Percentiles rank a stretch among this genome's conserved stretches.
Conservation (phyloP, 2,113 vertebrate genomes). For the Sorex fumeus region DNA sequence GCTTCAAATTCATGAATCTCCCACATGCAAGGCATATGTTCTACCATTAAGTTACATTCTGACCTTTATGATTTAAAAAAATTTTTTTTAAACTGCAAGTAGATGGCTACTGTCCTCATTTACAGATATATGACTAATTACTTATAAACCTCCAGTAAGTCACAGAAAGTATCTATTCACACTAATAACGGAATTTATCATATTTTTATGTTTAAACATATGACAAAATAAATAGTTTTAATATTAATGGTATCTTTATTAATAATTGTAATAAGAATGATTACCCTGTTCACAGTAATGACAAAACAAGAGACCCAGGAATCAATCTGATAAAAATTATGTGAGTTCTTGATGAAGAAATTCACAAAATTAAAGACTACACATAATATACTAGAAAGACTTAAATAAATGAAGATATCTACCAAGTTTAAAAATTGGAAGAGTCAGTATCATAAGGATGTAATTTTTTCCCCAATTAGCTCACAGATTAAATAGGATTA, state of each 20-base stretch:
- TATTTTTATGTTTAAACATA: constrained; percentile 16
- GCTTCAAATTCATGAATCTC: too few species aligned
- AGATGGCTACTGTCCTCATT: constrained; percentile 31
- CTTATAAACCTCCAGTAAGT: background rate
- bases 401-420: background rate
- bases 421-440: background rate
- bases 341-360: constrained; percentile 36
- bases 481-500: constrained; percentile 26
- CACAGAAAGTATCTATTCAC: background rate
- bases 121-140: constrained; percentile 17
- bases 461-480: constrained; percentile 20
- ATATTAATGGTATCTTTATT: background rate
- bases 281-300: background rate
- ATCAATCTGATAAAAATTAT: background rate
- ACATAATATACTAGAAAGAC: background rate
- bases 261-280: constrained; percentile 17
- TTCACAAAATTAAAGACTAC: background rate
- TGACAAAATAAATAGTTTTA: constrained; percentile 28
- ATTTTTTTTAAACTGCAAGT: background rate
- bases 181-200: constrained; percentile 26
- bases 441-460: constrained; percentile 35
- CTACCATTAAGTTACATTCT: too few species aligned
- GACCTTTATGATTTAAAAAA: constrained; percentile 11
- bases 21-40: too few species aligned
- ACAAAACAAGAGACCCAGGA: constrained; percentile 43